Evolutionary conservation across 2,888 invertebrate genomes (phyloP), one percentile per base, ranked within the genome.

Genomic region (Eristalinus sepulchralis): DNA sequence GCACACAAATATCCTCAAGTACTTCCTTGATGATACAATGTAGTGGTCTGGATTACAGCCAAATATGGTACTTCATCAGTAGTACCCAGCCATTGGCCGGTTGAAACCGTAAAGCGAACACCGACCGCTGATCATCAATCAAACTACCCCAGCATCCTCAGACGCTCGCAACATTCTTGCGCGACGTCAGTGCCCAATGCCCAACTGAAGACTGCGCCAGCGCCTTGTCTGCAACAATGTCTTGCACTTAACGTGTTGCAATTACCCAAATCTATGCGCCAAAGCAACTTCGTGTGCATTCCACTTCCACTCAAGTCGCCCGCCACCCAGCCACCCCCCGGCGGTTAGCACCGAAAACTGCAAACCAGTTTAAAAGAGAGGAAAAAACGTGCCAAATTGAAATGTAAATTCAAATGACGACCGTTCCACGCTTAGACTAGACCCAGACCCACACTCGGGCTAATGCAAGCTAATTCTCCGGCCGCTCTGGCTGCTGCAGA

Each of bases 381-480:
- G 75, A 66, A 59, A n/a, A 81, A 71, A 72, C 77, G 81, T 81
- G 81, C 84, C 62, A 81, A 81, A 84, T 79, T 80, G 80, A 79
- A 75, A 75, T 83, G 83, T 78, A 73, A 59, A 47, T 67, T 70
- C 36, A 67, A 76, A 47, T 67, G 71, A 75, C 71, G 39, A 62
- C 66, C 39, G 39, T 53, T 64, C 64, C 70, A 39, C 34, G 47
- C 20, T 55, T 60, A 55, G 39, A 63, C 71, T n/a, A 66, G 63
- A 71, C 66, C 70, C 47, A 53, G 20, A 36, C 57, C 22, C 59
- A 59, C 64, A 39, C 64, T 64, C 24, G 70, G 68, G 39, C 63
- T 73, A 85, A 81, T 81, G 72, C 81, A 81, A 81, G 68, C 85
- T 85, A 82, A 85, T 85, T 85, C 78, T 68, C 63, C 22, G n/a